Evolutionary conservation across 2,888 invertebrate genomes (phyloP).

Genomic region (Noctuana brunneofusca): DNA sequence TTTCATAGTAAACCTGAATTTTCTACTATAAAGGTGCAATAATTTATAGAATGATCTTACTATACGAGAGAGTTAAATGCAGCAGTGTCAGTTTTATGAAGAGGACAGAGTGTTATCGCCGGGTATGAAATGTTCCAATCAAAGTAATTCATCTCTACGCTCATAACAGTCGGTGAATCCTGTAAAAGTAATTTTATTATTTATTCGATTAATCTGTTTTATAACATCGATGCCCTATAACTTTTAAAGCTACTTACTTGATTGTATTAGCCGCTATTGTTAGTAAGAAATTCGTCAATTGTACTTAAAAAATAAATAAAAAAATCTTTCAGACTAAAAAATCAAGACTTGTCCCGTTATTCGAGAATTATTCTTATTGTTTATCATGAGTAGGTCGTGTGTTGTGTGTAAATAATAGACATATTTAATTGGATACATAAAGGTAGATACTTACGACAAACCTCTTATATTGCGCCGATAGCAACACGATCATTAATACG

Average conservation of each 20-base stretch:
- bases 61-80: constrained; percentile 49
- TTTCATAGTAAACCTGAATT: background rate
- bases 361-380: too few relatives aligned
- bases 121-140: constrained; percentile 88
- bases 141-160: constrained; percentile 87
- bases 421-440: background rate
- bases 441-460: constrained; percentile 56
- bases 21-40: background rate
- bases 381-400: too few relatives aligned
- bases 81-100: constrained; percentile 77
- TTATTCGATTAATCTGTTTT: background rate
- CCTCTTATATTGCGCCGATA: constrained; percentile 59
- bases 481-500: constrained; percentile 52
- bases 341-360: too few relatives aligned
- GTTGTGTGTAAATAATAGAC: too few relatives aligned
- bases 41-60: constrained; percentile 46
- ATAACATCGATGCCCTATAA: too few relatives aligned
- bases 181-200: constrained; percentile 47
- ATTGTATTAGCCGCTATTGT: too few relatives aligned
- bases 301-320: too few relatives aligned
- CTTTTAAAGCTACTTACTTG: too few relatives aligned
- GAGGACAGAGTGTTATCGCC: constrained; percentile 85
- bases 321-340: too few relatives aligned
- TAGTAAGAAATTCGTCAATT: too few relatives aligned
- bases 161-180: constrained; percentile 86